Evolutionary conservation across 2,888 invertebrate species (phyloP).

Genomic region (Nebria salina): DNA sequence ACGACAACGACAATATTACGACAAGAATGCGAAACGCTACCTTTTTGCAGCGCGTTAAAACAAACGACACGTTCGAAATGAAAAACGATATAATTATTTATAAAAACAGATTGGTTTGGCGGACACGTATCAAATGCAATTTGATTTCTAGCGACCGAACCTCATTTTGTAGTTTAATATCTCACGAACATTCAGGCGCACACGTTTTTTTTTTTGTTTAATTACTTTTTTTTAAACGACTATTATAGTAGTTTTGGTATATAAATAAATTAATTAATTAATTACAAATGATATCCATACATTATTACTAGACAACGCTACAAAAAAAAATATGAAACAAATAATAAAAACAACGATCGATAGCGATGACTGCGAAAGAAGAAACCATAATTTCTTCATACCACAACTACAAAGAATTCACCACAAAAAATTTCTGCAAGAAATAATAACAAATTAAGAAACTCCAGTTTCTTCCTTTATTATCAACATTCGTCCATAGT

Average conservation of each 20-base stretch:
- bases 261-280: constrained; percentile 42
- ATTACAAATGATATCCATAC: constrained; percentile 29
- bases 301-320: constrained; percentile 31
- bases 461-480: too few species aligned
- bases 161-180: constrained; percentile 17
- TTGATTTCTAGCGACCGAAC: constrained; percentile 32
- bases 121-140: constrained; percentile 29
- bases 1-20: neutral
- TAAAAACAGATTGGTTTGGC: constrained; percentile 41
- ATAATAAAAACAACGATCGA: neutral
- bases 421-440: too few species aligned
- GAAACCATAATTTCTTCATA: neutral
- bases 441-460: too few species aligned
- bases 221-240: neutral
- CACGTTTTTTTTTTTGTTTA: constrained; percentile 25
- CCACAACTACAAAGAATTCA: neutral
- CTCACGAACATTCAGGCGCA: constrained; percentile 36
- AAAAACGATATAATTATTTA: constrained; percentile 15
- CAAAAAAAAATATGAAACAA: neutral
- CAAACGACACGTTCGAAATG: constrained; percentile 2
- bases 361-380: neutral
- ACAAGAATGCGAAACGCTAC: constrained; percentile 2
- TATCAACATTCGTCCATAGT: too few species aligned
- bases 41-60: neutral
- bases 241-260: constrained; percentile 4